These are phyloP conservation scores for Toxostoma redivivum DNA, from an alignment of 2,113 vertebrate genomes.

Conservation along the genomic window DNA sequence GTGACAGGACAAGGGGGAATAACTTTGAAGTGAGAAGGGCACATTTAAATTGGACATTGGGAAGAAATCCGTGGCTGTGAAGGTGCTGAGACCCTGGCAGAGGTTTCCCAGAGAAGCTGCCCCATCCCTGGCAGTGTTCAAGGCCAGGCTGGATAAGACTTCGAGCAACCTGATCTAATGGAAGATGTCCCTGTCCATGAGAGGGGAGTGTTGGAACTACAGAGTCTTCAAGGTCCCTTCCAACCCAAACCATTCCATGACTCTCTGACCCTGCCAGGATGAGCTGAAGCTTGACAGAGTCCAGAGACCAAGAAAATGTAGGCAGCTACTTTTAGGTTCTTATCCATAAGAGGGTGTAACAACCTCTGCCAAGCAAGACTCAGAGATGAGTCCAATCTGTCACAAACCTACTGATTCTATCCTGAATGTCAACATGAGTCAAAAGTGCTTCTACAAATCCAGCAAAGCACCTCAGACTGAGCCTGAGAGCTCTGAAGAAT, in stretches of 20 bases:
- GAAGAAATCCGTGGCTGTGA: not conserved
- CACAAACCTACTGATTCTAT: not conserved
- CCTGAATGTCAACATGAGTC: not conserved
- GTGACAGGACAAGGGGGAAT: not conserved
- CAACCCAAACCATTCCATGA: not conserved
- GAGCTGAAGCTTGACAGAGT: not conserved
- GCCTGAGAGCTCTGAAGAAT: not conserved
- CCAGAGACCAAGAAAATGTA: not conserved
- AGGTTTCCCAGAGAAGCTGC: not conserved
- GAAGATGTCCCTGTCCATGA: not conserved
- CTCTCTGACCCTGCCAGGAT: not conserved
- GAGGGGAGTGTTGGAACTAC: not conserved
- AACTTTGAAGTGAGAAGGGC: not conserved
- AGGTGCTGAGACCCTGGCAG: not conserved
- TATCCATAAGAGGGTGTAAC: not conserved
- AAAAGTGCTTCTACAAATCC: not conserved
- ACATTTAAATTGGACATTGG: not conserved
- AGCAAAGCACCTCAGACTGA: not conserved
- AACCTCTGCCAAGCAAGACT: not conserved
- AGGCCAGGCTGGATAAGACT: not conserved
- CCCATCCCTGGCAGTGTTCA: not conserved
- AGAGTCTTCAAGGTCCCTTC: not conserved
- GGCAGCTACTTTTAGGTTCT: not conserved
- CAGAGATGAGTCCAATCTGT: accelerated
- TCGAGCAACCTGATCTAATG: not conserved